Percentiles rank a stretch among this genome's conserved stretches.
These are phyloP conservation scores for Ophthalmolycus amberensis DNA, from an alignment of 2,113 vertebrate species.

Conservation along the genomic window DNA sequence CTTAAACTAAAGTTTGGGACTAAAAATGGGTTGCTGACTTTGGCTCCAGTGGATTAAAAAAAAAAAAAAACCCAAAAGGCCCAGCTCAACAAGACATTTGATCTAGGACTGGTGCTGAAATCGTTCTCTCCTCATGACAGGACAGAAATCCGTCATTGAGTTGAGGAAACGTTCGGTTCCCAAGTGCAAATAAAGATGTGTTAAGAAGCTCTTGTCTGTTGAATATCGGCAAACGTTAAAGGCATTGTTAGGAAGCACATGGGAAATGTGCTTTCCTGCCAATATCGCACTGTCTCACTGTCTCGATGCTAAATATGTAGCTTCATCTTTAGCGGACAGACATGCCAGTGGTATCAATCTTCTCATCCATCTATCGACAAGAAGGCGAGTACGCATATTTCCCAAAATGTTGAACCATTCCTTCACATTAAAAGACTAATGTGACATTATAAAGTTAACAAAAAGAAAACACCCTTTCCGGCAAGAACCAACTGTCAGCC, in stretches of 20 bases:
- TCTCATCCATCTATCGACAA: neutral
- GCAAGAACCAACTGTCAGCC: neutral
- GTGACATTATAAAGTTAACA: neutral
- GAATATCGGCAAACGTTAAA: neutral
- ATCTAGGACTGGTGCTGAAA: neutral
- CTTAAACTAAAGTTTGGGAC: slow-evolving; percentile 12
- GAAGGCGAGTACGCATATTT: neutral
- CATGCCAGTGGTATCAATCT: neutral
- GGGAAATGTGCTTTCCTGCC: neutral
- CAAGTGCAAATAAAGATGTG: neutral
- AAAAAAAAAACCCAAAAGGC: neutral
- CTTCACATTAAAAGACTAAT: neutral
- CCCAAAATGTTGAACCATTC: neutral
- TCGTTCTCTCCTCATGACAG: slow-evolving; percentile 6
- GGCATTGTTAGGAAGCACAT: neutral
- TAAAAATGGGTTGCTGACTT: slow-evolving; percentile 18
- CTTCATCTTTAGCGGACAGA: too few species aligned
- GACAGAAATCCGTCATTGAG: neutral
- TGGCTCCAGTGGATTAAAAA: slow-evolving; percentile 13
- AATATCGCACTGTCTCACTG: neutral
- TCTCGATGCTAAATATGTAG: too few species aligned
- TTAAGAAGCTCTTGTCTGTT: neutral
- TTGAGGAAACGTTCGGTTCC: neutral
- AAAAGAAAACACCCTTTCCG: neutral
- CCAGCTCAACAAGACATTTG: slow-evolving; percentile 21